These are phyloP conservation scores for Diphyllodes magnificus DNA, from an alignment of 2,113 vertebrate genomes.

Conservation along the genomic window DNA sequence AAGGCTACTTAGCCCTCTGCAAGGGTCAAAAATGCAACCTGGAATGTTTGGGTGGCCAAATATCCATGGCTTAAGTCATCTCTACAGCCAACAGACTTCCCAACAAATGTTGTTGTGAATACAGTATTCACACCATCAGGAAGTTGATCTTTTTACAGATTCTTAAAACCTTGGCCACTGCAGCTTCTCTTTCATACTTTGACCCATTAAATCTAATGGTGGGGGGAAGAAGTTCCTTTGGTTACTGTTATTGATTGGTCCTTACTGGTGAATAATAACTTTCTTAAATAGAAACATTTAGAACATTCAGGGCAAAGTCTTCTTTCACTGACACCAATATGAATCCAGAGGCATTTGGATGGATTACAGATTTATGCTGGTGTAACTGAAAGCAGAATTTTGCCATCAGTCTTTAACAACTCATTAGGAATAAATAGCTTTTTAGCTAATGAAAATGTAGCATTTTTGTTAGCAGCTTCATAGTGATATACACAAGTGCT, in stretches of 20 bases:
- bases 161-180: background rate
- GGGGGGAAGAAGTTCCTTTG: background rate
- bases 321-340: background rate
- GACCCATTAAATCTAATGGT: background rate
- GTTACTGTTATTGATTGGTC: slow-evolving; percentile 42
- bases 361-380: background rate
- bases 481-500: slow-evolving; percentile 36
- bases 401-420: slow-evolving; percentile 15
- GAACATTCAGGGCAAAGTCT: background rate
- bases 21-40: background rate
- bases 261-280: slow-evolving; percentile 39
- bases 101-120: background rate
- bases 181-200: background rate
- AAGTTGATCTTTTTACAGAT: background rate
- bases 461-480: slow-evolving; percentile 31
- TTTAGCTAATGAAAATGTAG: slow-evolving; percentile 47
- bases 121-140: background rate
- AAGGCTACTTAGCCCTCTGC: background rate
- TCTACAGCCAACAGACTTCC: background rate
- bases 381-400: slow-evolving; percentile 32
- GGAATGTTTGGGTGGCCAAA: background rate
- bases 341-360: background rate
- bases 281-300: background rate
- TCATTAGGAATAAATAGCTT: slow-evolving; percentile 61
- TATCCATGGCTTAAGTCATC: background rate